Evolutionary conservation across 2,888 invertebrate genomes (phyloP).

Genomic region (Dermolepida albohirtum): DNA sequence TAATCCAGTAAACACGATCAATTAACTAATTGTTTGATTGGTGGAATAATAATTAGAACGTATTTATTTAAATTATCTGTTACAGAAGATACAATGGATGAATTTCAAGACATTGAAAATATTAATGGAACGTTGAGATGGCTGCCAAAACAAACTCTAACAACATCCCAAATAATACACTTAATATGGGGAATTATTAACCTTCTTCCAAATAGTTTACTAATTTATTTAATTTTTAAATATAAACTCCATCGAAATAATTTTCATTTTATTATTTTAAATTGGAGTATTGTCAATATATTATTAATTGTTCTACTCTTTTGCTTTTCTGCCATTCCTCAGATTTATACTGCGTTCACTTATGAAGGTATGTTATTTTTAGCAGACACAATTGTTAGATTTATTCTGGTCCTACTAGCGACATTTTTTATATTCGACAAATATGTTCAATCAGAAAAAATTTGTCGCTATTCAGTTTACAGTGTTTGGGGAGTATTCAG

Average conservation of each 20-base stretch:
- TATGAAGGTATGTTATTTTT: not conserved
- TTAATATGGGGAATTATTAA: conserved; percentile 4
- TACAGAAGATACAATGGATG: conserved; percentile 4
- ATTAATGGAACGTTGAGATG: not conserved
- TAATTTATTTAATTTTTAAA: conserved; percentile 5
- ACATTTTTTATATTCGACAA: conserved; percentile 11
- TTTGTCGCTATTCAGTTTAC: not conserved
- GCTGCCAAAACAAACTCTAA: not conserved
- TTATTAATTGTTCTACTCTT: not conserved
- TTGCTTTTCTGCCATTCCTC: not conserved
- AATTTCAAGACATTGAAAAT: conserved; percentile 2
- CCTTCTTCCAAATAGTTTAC: conserved; percentile 5
- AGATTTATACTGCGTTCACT: not conserved
- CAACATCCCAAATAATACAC: not conserved
- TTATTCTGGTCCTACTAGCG: not conserved
- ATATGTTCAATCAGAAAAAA: not conserved
- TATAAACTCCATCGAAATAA: conserved; percentile 5
- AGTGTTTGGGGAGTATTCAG: not conserved
- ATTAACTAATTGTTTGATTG: too few species aligned
- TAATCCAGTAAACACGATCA: too few species aligned
- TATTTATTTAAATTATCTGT: not conserved
- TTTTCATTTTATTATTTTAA: conserved; percentile 11
- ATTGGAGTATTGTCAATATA: not conserved
- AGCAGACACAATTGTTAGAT: conserved; percentile 1
- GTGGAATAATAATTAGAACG: too few species aligned